These are phyloP conservation scores for Bradypus variegatus DNA, from an alignment of 2,797 vertebrate genomes.

Conservation along the genomic window DNA sequence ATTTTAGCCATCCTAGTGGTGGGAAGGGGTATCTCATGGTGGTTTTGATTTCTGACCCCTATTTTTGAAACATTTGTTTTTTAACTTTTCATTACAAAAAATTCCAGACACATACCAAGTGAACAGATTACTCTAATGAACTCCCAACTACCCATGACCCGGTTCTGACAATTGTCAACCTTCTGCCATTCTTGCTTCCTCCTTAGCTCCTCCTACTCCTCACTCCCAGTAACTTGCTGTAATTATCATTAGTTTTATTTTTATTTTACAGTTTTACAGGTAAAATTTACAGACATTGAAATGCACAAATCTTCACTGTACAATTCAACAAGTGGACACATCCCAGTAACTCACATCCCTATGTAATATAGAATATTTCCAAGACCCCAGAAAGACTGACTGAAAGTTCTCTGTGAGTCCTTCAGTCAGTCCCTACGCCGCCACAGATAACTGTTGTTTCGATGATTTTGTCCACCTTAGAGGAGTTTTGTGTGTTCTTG, in stretches of 20 bases:
- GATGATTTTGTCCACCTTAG: neutral
- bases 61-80: neutral
- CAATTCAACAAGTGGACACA: neutral
- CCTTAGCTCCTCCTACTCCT: neutral
- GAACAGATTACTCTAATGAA: neutral
- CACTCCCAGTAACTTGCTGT: neutral
- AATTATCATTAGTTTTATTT: neutral
- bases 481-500: neutral
- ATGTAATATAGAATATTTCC: too few species aligned
- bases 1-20: neutral
- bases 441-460: neutral
- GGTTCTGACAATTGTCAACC: neutral
- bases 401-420: neutral
- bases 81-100: neutral
- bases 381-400: too few species aligned
- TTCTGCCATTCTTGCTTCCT: too few species aligned
- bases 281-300: neutral
- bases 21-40: neutral
- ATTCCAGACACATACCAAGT: neutral
- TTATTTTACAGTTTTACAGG: neutral
- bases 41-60: neutral
- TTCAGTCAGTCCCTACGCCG: neutral
- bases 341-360: neutral
- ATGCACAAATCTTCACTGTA: neutral
- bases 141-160: neutral